A percentile compares a stretch with the other conserved stretches of the same genome.
phyloP scores from a whole-genome alignment of 1,140 invertebrate genomes.

The Drosophila setifemur region DNA sequence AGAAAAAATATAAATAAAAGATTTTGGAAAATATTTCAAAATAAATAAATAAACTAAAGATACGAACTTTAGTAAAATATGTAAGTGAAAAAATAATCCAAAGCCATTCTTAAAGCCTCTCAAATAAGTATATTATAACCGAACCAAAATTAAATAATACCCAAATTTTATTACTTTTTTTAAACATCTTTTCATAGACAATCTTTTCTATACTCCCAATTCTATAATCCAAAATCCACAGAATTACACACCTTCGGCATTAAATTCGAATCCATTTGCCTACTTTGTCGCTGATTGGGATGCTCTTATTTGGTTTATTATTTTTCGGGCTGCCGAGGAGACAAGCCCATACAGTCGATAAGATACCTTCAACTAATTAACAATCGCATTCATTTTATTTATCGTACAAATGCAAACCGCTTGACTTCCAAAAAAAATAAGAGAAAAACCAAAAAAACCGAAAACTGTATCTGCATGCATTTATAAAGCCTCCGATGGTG shows the following conservation, averaged over 20 bases:
- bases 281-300: slow-evolving; percentile 38
- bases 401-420: slow-evolving; percentile 79
- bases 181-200: too few relatives aligned
- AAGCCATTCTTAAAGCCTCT: too few relatives aligned
- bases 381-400: slow-evolving; percentile 80
- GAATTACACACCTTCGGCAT: slow-evolving; percentile 13
- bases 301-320: slow-evolving; percentile 33
- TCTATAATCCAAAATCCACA: neutral
- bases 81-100: too few relatives aligned
- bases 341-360: slow-evolving; percentile 65
- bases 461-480: slow-evolving; percentile 78
- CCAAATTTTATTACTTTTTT: too few relatives aligned
- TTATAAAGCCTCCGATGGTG: slow-evolving; percentile 59
- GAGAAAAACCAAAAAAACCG: slow-evolving; percentile 15
- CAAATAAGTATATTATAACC: too few relatives aligned
- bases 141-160: too few relatives aligned
- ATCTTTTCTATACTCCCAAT: too few relatives aligned
- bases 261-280: slow-evolving; percentile 29
- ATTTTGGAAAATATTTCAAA: too few relatives aligned
- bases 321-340: slow-evolving; percentile 32
- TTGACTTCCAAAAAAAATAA: slow-evolving; percentile 63
- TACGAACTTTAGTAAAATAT: too few relatives aligned
- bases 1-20: too few relatives aligned
- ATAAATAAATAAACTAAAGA: too few relatives aligned
- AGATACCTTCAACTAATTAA: slow-evolving; percentile 74